Evolutionary conservation across 2,113 vertebrate species (phyloP).

Genomic region (Phasianus colchicus): DNA sequence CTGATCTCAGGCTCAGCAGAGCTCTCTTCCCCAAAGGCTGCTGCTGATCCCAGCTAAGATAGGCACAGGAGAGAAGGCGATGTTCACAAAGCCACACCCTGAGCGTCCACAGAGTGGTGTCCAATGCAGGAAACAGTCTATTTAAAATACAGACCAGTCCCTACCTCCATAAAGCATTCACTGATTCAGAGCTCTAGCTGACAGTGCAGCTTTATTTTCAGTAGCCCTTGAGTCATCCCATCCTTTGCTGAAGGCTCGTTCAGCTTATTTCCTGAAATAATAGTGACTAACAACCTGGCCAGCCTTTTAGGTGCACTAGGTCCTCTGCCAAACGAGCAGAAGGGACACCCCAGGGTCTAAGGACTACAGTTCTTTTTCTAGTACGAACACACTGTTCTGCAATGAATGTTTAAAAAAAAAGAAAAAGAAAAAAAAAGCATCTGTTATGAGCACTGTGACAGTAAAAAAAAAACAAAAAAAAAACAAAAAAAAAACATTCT

Average conservation of each 20-base stretch:
- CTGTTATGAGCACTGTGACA: not conserved
- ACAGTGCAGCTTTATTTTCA: not conserved
- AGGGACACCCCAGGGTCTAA: not conserved
- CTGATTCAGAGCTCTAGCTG: slow-evolving; percentile 3
- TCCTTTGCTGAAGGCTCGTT: not conserved
- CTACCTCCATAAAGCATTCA: not conserved
- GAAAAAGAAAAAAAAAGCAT: too few relatives aligned
- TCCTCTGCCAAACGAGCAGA: not conserved
- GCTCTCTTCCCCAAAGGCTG: not conserved
- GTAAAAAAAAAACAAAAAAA: too few relatives aligned
- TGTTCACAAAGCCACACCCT: not conserved
- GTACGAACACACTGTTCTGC: not conserved
- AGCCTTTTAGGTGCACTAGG: not conserved
- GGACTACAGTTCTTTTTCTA: fast-evolving
- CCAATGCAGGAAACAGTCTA: not conserved
- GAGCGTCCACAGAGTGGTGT: not conserved
- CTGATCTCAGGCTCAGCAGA: not conserved
- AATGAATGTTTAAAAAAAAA: not conserved
- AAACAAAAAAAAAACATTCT: not conserved
- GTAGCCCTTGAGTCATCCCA: slow-evolving; percentile 6
- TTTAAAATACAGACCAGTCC: not conserved
- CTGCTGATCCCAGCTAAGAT: not conserved
- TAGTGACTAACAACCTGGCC: slow-evolving; percentile 10
- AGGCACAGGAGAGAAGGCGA: not conserved
- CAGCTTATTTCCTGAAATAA: not conserved